These are phyloP conservation scores for Myathropa florea DNA, from an alignment of 2,888 invertebrate genomes.

Conservation along the genomic window DNA sequence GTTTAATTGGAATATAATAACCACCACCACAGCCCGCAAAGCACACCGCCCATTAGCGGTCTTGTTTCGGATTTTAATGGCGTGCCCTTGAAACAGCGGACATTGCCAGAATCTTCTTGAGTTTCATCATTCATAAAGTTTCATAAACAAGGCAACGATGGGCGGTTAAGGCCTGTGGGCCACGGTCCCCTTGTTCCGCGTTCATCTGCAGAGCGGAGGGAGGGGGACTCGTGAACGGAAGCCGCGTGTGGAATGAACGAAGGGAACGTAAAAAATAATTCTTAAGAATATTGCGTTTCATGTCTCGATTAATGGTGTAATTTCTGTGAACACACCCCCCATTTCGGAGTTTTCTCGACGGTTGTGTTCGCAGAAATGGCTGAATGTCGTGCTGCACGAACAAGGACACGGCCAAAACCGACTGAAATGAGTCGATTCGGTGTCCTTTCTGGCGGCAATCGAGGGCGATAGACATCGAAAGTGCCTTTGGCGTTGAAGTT, in stretches of 20 bases:
- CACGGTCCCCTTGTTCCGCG: too few relatives aligned
- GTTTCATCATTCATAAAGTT: slow-evolving; percentile 49
- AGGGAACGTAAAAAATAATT: background rate
- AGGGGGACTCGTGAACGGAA: background rate
- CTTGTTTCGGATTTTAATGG: background rate
- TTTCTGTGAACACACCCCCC: slow-evolving; percentile 54
- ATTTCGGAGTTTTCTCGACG: slow-evolving; percentile 11
- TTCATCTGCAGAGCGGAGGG: too few relatives aligned
- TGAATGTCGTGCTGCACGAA: slow-evolving; percentile 72
- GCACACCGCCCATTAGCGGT: background rate
- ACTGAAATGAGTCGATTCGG: background rate
- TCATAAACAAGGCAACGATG: background rate
- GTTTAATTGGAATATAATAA: slow-evolving; percentile 54
- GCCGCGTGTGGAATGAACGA: slow-evolving; percentile 20
- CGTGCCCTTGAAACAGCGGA: slow-evolving; percentile 22
- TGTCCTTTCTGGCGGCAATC: background rate
- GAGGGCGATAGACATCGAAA: background rate
- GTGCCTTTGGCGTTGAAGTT: slow-evolving; percentile 45
- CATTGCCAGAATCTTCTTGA: slow-evolving; percentile 21
- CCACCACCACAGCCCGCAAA: background rate
- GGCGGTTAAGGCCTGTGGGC: background rate
- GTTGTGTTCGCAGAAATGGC: slow-evolving; percentile 56
- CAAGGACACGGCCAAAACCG: background rate
- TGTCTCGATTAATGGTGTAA: slow-evolving; percentile 46
- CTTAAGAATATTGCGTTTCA: slow-evolving; percentile 48